Evolutionary conservation across 2,797 vertebrate species (phyloP), one percentile per base, ranked within the genome.

Genomic region (Gymnothorax reevesii): DNA sequence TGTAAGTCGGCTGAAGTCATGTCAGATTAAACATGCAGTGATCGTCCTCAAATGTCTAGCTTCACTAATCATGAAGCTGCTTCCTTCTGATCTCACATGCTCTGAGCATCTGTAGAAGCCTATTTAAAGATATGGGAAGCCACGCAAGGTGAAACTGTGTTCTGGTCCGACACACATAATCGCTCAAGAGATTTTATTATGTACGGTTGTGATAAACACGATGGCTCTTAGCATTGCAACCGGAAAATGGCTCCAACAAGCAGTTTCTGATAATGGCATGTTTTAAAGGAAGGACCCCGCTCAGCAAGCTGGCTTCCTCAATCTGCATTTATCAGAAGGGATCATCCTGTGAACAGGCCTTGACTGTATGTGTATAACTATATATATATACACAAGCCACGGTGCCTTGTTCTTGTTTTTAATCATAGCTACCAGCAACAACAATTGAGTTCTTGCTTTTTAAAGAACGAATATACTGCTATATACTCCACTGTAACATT

Each of bases 11-110:
- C 9, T 12, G 15, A 15, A 54, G 42, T n/a, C n/a, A 3, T 7
- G 54, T 79, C 42, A 84, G 83, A 87, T 87, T 57, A 9, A 10
- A 89, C 86, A 79, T n/a, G 9, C 42, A 1, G 25, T 27, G 75
- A 54, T 15, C 42, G 49, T 20, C 71, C n/a, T 54, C 9, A 7
- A 54, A 42, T 10, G 54, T 54, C 75, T 49, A 79, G 49, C 75
- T 79, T 15, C 4, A 20, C 13, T 52, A 79, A 79, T 79, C 75
- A 20, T 54, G 20, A 79, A 52, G 75, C 42, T 54, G n/a, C 75
- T 79, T 79, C 42, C 75, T 79, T 42, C 25, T 13, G 42, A 54
- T 79, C 3, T 54, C 42, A 49, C 5, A 6, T n/a, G 49, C 49
- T 22, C 49, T 8, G 33, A 42, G 33, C 42, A 54, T 54, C 75